Evolutionary conservation across 2,888 invertebrate genomes (phyloP).

Genomic region (Candidula unifasciata): DNA sequence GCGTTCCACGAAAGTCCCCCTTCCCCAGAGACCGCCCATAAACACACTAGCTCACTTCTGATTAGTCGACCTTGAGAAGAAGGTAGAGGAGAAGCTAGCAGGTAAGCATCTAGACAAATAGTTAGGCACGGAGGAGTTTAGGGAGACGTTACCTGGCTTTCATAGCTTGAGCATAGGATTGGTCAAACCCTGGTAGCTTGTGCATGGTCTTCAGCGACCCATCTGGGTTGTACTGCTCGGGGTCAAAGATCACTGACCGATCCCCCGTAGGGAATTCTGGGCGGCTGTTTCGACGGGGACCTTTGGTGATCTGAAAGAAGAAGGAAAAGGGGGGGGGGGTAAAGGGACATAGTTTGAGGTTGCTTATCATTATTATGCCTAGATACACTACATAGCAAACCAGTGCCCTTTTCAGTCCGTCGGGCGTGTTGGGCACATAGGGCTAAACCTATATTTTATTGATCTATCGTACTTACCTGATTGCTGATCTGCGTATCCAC

Average conservation of each 20-base stretch:
- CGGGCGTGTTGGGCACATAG: no score
- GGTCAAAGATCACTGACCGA: slow-evolving; percentile 53
- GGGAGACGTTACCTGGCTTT: slow-evolving; percentile 63
- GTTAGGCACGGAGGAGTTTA: background rate
- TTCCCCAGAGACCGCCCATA: no score
- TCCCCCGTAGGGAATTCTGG: slow-evolving; percentile 1
- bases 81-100: background rate
- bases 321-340: background rate
- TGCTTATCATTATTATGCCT: no score
- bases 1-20: no score
- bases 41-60: no score
- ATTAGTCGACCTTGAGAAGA: no score
- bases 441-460: no score
- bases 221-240: slow-evolving; percentile 66
- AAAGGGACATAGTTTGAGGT: no score
- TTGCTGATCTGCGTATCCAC: background rate
- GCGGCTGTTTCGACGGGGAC: slow-evolving; percentile 25
- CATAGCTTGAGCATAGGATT: slow-evolving; percentile 64
- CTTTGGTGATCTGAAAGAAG: slow-evolving; percentile 30
- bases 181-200: slow-evolving; percentile 61
- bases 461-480: slow-evolving; percentile 16
- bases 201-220: slow-evolving; percentile 66
- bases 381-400: no score
- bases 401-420: no score
- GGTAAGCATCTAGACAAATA: background rate